Percentiles rank a stretch among this genome's conserved stretches.
Conservation (phyloP, 2,888 invertebrate genomes). For the Actias luna region DNA sequence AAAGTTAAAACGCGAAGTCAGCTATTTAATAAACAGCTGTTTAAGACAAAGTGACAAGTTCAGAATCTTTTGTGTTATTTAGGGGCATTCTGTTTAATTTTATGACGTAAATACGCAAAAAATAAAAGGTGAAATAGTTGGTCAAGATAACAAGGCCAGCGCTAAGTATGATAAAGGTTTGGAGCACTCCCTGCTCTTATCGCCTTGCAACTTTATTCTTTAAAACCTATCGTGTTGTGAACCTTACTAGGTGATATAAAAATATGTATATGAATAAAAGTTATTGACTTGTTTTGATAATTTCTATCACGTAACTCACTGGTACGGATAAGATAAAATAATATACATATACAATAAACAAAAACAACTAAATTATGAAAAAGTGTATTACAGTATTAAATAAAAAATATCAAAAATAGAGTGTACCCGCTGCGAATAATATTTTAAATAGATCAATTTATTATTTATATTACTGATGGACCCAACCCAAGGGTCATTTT, state of each 20-base stretch:
- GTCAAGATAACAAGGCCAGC: conserved; percentile 5
- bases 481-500: neutral
- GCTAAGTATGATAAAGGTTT: conserved; percentile 4
- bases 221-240: neutral
- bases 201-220: conserved; percentile 7
- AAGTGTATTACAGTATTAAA: neutral
- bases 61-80: neutral
- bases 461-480: neutral
- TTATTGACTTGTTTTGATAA: conserved; percentile 13
- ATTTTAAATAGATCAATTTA: no score
- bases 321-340: conserved; percentile 8
- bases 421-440: neutral
- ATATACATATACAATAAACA: conserved; percentile 3
- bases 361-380: neutral
- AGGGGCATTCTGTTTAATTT: conserved; percentile 30
- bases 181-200: conserved; percentile 16
- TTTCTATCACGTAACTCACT: conserved; percentile 8
- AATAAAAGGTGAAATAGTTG: neutral
- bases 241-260: neutral
- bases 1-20: neutral
- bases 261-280: conserved; percentile 2
- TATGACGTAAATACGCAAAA: conserved; percentile 20
- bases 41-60: neutral
- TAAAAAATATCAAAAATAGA: neutral
- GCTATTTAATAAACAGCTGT: neutral